Base-by-base conservation (phyloP, 2,888 invertebrate species). In the Phalera bucephala region DNA sequence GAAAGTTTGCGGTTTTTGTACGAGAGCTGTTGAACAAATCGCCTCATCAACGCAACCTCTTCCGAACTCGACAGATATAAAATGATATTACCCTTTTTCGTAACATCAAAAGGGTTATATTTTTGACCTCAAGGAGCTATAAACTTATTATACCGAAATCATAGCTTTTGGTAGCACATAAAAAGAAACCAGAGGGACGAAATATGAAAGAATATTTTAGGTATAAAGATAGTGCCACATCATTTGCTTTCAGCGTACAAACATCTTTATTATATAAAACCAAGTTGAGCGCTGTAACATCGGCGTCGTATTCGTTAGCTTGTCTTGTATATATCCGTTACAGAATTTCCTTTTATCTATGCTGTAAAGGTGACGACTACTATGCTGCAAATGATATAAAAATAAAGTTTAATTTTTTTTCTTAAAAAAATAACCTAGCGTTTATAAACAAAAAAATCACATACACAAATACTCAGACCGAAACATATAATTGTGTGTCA, bases 1-100 rank as follows among this genome's bases (percentile, higher is more conserved):
- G 64, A 70, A 73, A 74, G 66, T 71, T 77, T 75, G 79, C 59
- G 75, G 73, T 75, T 80, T 72, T 70, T 67, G 67, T 65, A 63
- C 54, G 62, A 66, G 58, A 61, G 51, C 45, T 25, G 29, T 57
- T 64, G 44, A 50, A 66, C 66, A 75, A 75, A 79, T 77, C 62
- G 63, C 52, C 61, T 64, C 72, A 68, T 73, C 66, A 65, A 59
- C 57, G 51, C 49, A 50, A 59, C 56, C 45, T 57, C 45, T 15
- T 30, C 52, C 36, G 41, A 50, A 46, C 36, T 37, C 28, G 12
- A 11, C 29, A 38, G 51, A 45, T 40, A 48, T 54, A 49, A 57
- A 45, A 55, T 52, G 28, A 48, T 57, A 55, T 55, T 56, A 55
- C 47, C 48, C 49, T 47, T 59, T 49, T 55, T 58, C 52, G 32